A percentile compares a stretch with the other conserved stretches of the same genome.
These are phyloP conservation scores for Zaprionus africanus DNA, from an alignment of 1,140 invertebrate species.

Conservation along the genomic window DNA sequence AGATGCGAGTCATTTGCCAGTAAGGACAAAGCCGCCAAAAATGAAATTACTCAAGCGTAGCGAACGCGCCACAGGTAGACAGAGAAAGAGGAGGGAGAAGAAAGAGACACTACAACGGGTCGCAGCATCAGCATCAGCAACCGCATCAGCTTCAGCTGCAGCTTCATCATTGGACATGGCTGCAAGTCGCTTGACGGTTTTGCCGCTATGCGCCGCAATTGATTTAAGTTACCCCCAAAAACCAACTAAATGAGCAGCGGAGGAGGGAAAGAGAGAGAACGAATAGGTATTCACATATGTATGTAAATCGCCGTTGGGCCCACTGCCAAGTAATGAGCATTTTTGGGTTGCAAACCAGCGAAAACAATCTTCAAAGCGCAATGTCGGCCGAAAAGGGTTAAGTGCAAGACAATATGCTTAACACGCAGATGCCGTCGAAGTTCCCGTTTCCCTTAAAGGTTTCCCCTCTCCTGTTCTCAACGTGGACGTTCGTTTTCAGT, in stretches of 20 bases:
- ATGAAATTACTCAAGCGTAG: constrained; percentile 75
- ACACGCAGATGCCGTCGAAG: constrained; percentile 52
- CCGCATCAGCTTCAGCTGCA: not conserved
- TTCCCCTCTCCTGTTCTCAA: not conserved
- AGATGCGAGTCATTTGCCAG: constrained; percentile 73
- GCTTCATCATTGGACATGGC: constrained; percentile 20
- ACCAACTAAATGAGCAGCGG: constrained; percentile 20
- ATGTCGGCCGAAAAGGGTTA: constrained; percentile 52
- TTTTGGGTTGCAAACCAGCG: constrained; percentile 65
- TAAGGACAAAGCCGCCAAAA: constrained; percentile 80
- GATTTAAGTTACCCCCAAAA: constrained; percentile 71
- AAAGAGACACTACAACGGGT: constrained; percentile 13
- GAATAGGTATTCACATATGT: constrained; percentile 40
- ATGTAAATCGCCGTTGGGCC: constrained; percentile 62
- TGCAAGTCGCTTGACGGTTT: constrained; percentile 34
- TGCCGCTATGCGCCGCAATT: constrained; percentile 70
- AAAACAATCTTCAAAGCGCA: constrained; percentile 38
- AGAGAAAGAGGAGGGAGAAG: not conserved
- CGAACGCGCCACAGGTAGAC: constrained; percentile 46
- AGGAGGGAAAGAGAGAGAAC: not conserved
- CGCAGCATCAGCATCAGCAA: constrained; percentile 16
- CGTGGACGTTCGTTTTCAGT: not conserved
- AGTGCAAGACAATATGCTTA: constrained; percentile 65
- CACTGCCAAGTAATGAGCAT: constrained; percentile 70
- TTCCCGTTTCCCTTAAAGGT: not conserved